Evolutionary conservation across 2,797 vertebrate species (phyloP).

Genomic region (Sciaenops ocellatus): DNA sequence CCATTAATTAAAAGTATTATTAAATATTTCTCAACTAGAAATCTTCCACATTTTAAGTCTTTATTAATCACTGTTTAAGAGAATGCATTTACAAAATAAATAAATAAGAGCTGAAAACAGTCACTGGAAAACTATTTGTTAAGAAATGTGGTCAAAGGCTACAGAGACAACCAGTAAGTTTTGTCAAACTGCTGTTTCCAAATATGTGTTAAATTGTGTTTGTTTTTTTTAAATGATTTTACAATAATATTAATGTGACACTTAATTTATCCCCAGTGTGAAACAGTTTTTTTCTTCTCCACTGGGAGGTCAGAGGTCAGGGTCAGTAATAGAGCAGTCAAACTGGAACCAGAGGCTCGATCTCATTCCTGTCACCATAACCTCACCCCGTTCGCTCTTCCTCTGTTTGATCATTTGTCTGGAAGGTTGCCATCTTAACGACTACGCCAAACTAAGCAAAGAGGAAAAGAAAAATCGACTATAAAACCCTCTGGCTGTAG

Average conservation of each 20-base stretch:
- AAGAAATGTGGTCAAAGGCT: background rate
- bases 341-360: background rate
- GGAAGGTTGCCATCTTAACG: background rate
- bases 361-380: background rate
- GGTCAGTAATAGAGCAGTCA: background rate
- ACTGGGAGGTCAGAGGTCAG: background rate
- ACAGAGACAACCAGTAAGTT: background rate
- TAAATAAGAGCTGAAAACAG: background rate
- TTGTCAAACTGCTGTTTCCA: background rate
- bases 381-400: background rate
- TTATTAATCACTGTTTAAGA: background rate
- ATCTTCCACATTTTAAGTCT: background rate
- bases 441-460: background rate
- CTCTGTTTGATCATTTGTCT: slow-evolving; percentile 3
- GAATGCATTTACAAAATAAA: background rate
- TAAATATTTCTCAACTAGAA: background rate
- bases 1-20: background rate
- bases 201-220: background rate
- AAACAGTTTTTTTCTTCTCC: background rate
- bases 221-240: background rate
- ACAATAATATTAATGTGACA: background rate
- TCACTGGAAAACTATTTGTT: background rate
- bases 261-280: background rate
- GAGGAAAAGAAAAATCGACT: slow-evolving; percentile 5
- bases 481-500: slow-evolving; percentile 3